Evolutionary conservation across 1,140 invertebrate genomes (phyloP), one percentile per base, ranked within the genome.

Genomic region (Mactra quadrangularis): DNA sequence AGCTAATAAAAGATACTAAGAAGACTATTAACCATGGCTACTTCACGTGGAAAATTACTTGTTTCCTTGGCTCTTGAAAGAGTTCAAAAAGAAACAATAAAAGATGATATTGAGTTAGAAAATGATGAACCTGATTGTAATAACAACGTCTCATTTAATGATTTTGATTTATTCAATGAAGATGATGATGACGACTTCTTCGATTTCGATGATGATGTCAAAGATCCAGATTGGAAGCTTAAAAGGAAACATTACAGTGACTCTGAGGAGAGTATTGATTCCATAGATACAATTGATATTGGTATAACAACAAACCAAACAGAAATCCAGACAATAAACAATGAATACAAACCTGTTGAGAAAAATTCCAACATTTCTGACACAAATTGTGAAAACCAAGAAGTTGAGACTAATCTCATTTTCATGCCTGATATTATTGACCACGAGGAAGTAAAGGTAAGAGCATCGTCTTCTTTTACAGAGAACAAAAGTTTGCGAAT

Each of bases 271-370:
- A 41, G 38, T 41, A 13, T 27, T 29, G 55, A 59, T 4, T 6
- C 6, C 22, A 25, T 17, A 29, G 29, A 25, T 59, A 59, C 55
- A 59, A 59, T 11, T 59, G 55, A 59, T 27, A 59, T 59, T 59
- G 55, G 29, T 27, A 25, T 59, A 1, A 27, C 27, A 9, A 13
- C 55, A 13, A 25, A 59, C 9, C n/a, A 59, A 59, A 22, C 2
- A 6, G n/a, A 27, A 38, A n/a, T 13, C 6, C 3, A 1, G 11
- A 45, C 7, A 64, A n/a, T 17, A 64, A 38, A 64, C 3, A 66
- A 47, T 6, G 7, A 22, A 31, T 45, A 9, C 1, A 64, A 64
- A 35, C 33, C 13, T 17, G 60, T 9, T 35, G 60, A 64, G 25
- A n/a, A 33, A 13, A 9, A 25, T 19, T 13, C 27, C 6, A 33